Conservation (phyloP, 2,888 invertebrate genomes). For the Julus scanicus region DNA sequence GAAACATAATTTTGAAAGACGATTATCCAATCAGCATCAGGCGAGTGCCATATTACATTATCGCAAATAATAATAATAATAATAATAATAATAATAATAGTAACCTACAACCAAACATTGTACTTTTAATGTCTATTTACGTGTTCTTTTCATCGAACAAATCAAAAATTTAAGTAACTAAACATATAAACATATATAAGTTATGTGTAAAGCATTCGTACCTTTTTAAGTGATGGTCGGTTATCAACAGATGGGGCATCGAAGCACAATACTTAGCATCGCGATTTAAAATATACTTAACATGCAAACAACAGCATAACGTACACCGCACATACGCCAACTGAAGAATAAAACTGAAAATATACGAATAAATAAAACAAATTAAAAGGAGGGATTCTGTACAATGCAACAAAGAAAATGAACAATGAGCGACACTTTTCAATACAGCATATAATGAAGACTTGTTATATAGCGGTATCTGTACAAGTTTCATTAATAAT, state of each 20-base stretch:
- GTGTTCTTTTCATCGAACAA: too few species aligned
- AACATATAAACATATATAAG: too few species aligned
- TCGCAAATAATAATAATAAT: too few species aligned
- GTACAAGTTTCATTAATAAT: too few species aligned
- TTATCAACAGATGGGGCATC: neutral
- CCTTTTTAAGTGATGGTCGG: neutral
- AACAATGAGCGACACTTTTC: too few species aligned
- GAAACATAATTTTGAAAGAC: conserved; percentile 18
- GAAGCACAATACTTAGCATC: neutral
- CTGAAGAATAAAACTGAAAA: neutral
- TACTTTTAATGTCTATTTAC: too few species aligned
- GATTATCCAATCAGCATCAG: neutral
- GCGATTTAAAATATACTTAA: neutral
- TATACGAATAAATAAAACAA: neutral
- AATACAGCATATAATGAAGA: too few species aligned
- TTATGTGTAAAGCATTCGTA: neutral
- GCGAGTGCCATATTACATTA: too few species aligned
- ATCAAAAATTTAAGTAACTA: too few species aligned
- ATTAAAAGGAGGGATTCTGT: too few species aligned
- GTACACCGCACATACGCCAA: neutral
- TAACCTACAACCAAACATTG: neutral
- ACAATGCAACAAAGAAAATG: neutral
- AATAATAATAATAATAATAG: too few species aligned
- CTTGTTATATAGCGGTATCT: too few species aligned
- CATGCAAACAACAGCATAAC: neutral